phyloP scores from a whole-genome alignment of 2,797 vertebrate species.

The Harpagifer antarcticus region DNA sequence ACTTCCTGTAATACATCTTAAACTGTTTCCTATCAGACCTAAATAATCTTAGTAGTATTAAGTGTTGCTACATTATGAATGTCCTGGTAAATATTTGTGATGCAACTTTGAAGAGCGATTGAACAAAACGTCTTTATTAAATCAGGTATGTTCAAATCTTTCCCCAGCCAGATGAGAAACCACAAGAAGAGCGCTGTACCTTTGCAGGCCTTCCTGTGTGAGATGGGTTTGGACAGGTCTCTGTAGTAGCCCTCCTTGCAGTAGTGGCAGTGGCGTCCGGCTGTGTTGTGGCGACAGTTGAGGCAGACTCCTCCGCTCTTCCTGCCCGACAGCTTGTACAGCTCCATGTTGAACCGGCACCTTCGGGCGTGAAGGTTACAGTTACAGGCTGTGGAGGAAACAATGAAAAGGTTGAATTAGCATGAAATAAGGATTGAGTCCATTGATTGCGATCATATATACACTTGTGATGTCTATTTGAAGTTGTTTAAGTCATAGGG shows the following conservation, averaged over 20 bases:
- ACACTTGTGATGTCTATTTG: neutral
- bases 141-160: neutral
- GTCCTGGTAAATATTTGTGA: neutral
- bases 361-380: slow-evolving; percentile 96
- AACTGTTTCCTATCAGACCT: slow-evolving; percentile 17
- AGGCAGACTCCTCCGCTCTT: slow-evolving; percentile 96
- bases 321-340: slow-evolving; percentile 95
- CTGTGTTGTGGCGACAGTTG: slow-evolving; percentile 97
- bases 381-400: slow-evolving; percentile 89
- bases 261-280: slow-evolving; percentile 96
- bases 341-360: slow-evolving; percentile 98
- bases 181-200: slow-evolving; percentile 76
- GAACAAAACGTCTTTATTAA: neutral
- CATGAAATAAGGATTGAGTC: no score
- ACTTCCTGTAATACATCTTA: slow-evolving; percentile 56
- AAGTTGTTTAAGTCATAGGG: neutral
- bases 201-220: slow-evolving; percentile 96
- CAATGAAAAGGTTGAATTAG: neutral
- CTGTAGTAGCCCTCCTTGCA: slow-evolving; percentile 98
- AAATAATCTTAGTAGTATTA: neutral
- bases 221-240: slow-evolving; percentile 95
- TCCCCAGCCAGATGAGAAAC: neutral
- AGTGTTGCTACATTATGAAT: neutral
- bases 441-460: neutral
- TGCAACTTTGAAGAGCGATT: neutral